Percentiles rank a stretch among this genome's conserved stretches.
phyloP scores from a whole-genome alignment of 2,888 invertebrate species.

The Criorhina ranunculi region DNA sequence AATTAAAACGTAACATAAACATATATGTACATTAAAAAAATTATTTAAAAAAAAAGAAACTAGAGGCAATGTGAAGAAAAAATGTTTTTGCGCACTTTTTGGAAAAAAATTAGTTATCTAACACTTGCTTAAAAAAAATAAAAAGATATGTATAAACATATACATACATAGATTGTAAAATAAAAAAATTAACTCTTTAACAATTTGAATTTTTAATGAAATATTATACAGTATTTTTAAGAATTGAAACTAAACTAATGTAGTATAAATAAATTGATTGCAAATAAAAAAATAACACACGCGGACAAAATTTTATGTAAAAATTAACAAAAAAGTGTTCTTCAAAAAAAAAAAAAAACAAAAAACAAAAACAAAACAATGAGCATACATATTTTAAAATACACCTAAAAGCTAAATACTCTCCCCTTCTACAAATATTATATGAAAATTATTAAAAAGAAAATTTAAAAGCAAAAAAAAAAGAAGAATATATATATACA shows the following conservation, averaged over 20 bases:
- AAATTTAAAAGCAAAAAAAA: constrained; percentile 27
- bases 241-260: constrained; percentile 43
- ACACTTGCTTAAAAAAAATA: constrained; percentile 20
- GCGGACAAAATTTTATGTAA: constrained; percentile 8
- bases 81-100: constrained; percentile 16
- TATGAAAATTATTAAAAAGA: constrained; percentile 48
- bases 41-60: neutral
- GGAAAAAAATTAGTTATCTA: constrained; percentile 10
- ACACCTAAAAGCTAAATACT: constrained; percentile 61
- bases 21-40: neutral
- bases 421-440: constrained; percentile 66
- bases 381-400: constrained; percentile 66
- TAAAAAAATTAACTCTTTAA: constrained; percentile 16
- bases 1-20: neutral
- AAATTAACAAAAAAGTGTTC: constrained; percentile 59
- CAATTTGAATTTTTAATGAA: neutral
- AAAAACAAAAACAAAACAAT: constrained; percentile 18
- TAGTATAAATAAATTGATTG: constrained; percentile 54
- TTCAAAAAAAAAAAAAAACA: constrained; percentile 35
- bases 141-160: constrained; percentile 14
- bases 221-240: constrained; percentile 46
- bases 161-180: constrained; percentile 12
- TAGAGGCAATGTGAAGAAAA: constrained; percentile 20
- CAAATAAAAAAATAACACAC: constrained; percentile 25
- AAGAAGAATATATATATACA: constrained; percentile 67